These are phyloP conservation scores for Mergus octosetaceus DNA, from an alignment of 2,797 vertebrate genomes.

Conservation along the genomic window DNA sequence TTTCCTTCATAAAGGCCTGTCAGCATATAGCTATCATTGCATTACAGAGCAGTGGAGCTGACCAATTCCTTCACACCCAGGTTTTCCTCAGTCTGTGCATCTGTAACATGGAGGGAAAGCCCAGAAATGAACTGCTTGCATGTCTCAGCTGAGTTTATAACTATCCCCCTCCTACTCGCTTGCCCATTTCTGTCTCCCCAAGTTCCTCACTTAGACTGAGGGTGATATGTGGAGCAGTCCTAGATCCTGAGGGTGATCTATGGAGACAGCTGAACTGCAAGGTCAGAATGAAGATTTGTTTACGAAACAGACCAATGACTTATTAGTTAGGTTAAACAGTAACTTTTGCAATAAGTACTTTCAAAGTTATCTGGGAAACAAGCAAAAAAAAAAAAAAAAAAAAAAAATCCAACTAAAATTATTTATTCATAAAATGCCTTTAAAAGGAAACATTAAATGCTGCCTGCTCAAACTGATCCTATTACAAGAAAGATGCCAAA, in stretches of 20 bases:
- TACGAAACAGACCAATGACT: not conserved
- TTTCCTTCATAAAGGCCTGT: not conserved
- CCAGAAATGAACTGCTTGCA: not conserved
- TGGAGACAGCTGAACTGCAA: not conserved
- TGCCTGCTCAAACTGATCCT: not conserved
- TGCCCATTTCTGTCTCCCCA: not conserved
- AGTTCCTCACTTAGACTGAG: not conserved
- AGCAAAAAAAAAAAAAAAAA: not conserved
- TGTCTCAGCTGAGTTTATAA: not conserved
- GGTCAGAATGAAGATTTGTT: not conserved
- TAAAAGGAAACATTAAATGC: not conserved
- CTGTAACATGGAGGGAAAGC: not conserved
- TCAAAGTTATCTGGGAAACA: not conserved
- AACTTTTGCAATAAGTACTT: not conserved
- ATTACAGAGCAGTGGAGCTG: not conserved
- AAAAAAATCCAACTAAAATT: not conserved
- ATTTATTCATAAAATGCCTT: constrained; percentile 20
- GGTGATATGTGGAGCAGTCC: not conserved
- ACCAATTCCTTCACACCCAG: not conserved
- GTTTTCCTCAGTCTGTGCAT: not conserved
- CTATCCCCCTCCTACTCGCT: not conserved
- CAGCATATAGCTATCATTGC: not conserved
- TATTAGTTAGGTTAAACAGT: not conserved
- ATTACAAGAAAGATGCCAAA: not conserved
- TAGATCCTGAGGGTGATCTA: too few relatives aligned